Percentiles rank a stretch among this genome's conserved stretches.
Conservation (phyloP, 2,797 vertebrate species). For the Helostoma temminkii region DNA sequence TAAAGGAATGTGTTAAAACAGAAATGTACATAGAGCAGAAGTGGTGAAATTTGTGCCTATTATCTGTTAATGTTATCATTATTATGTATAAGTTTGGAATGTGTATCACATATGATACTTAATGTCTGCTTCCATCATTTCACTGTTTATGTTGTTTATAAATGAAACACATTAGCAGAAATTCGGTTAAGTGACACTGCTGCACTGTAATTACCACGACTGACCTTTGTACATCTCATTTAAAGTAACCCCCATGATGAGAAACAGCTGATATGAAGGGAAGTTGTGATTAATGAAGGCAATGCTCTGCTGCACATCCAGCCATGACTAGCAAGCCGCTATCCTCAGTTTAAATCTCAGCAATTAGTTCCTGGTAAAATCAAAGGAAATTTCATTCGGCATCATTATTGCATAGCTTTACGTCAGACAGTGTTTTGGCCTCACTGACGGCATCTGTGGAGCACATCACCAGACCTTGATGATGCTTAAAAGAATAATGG, state of each 20-base stretch:
- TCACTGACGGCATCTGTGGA: constrained; percentile 36
- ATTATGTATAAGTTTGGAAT: neutral
- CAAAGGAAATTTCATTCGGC: constrained; percentile 44
- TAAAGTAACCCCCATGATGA: constrained; percentile 38
- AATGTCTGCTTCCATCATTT: neutral
- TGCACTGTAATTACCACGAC: constrained; percentile 40
- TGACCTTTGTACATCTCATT: constrained; percentile 45
- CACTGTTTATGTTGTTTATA: constrained; percentile 1
- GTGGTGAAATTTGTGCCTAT: constrained; percentile 10
- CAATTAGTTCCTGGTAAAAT: constrained; percentile 65
- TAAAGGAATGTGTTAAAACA: constrained; percentile 36
- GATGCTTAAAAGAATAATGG: constrained; percentile 29
- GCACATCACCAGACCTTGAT: constrained; percentile 43
- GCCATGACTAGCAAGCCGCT: constrained; percentile 1
- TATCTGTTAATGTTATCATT: constrained; percentile 5
- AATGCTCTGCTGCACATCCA: constrained; percentile 33
- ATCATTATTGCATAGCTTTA: constrained; percentile 63
- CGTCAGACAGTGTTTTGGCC: constrained; percentile 51
- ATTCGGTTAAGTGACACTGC: constrained; percentile 10
- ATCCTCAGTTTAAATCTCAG: constrained; percentile 40
- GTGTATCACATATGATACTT: neutral
- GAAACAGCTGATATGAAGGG: constrained; percentile 42
- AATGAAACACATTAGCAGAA: constrained; percentile 27
- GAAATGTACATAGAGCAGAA: constrained; percentile 18
- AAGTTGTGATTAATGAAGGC: constrained; percentile 51